These are phyloP conservation scores for Ophraella communa DNA, from an alignment of 2,888 invertebrate species.

Conservation along the genomic window DNA sequence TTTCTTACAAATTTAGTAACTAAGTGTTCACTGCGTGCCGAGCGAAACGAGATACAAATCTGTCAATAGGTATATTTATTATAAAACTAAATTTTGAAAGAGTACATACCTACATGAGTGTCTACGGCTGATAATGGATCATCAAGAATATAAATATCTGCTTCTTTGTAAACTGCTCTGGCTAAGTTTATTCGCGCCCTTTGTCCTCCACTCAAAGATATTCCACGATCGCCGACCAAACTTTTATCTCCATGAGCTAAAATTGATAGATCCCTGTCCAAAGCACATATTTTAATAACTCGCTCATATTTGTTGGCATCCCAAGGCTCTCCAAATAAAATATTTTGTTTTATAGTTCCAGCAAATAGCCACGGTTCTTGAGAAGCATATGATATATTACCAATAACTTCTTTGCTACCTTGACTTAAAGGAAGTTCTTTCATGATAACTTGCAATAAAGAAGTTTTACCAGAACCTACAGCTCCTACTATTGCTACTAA, in stretches of 20 bases:
- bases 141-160: conserved; percentile 79
- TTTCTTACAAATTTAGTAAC: too few relatives aligned
- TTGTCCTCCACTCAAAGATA: conserved; percentile 81
- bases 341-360: conserved; percentile 77
- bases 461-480: conserved; percentile 75
- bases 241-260: conserved; percentile 76
- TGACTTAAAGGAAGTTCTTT: conserved; percentile 70
- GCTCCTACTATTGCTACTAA: conserved; percentile 67
- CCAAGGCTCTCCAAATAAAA: conserved; percentile 75
- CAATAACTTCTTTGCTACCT: conserved; percentile 69
- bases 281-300: conserved; percentile 68
- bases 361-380: conserved; percentile 84
- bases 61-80: too few relatives aligned
- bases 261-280: conserved; percentile 72
- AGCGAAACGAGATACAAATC: too few relatives aligned
- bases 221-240: conserved; percentile 79
- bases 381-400: conserved; percentile 73
- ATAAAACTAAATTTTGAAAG: background rate
- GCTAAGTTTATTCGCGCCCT: conserved; percentile 80
- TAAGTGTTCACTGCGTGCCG: too few relatives aligned
- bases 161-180: conserved; percentile 77
- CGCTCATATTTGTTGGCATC: conserved; percentile 61
- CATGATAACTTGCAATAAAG: conserved; percentile 72
- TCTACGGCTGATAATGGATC: conserved; percentile 84
- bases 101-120: conserved; percentile 68